Percentiles rank a stretch among this genome's conserved stretches.
phyloP scores from a whole-genome alignment of 1,140 invertebrate species.

The Zaprionus davidi region DNA sequence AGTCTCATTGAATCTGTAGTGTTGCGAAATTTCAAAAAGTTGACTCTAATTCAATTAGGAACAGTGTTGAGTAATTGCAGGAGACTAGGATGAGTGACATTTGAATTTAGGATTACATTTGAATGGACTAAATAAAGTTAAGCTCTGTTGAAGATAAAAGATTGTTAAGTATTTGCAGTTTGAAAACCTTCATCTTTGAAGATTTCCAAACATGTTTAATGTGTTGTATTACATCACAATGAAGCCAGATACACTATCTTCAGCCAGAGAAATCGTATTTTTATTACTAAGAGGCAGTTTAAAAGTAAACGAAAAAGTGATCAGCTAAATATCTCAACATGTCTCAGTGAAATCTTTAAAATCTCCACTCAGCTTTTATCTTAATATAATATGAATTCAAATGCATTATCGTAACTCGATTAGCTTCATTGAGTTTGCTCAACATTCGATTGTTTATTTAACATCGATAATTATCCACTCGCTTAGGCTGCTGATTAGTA shows the following conservation, averaged over 20 bases:
- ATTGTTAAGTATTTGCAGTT: too few relatives aligned
- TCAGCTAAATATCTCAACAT: not conserved
- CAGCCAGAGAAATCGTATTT: not conserved
- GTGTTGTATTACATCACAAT: too few relatives aligned
- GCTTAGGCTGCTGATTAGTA: not conserved
- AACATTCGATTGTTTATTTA: not conserved
- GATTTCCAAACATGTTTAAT: too few relatives aligned
- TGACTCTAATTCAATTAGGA: too few relatives aligned
- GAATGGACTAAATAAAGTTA: too few relatives aligned
- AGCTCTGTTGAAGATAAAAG: too few relatives aligned
- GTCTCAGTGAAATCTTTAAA: not conserved
- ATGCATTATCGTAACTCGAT: conserved; percentile 1
- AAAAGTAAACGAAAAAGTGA: not conserved
- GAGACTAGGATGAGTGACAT: too few relatives aligned
- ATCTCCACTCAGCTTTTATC: not conserved
- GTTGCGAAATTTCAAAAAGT: not conserved
- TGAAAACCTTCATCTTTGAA: too few relatives aligned
- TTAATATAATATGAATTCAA: not conserved
- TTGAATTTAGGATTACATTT: too few relatives aligned
- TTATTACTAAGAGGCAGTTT: too few relatives aligned
- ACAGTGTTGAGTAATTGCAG: too few relatives aligned
- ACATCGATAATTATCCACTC: not conserved
- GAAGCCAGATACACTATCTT: not conserved
- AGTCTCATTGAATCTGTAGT: not conserved
- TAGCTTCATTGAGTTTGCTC: not conserved